phyloP scores from a whole-genome alignment of 2,888 invertebrate species.

The Julus scandinavius region DNA sequence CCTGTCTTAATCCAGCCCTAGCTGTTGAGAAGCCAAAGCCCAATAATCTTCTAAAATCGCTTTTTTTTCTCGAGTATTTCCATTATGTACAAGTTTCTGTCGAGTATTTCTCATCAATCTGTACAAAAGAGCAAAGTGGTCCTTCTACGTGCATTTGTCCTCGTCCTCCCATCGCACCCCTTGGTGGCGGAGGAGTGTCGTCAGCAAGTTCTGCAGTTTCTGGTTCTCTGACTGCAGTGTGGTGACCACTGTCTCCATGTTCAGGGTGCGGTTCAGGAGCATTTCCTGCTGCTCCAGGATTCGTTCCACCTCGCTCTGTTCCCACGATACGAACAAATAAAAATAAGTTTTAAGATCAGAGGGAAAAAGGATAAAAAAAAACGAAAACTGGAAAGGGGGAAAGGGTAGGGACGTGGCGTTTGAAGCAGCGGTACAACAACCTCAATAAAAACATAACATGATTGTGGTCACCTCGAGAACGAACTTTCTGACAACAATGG shows the following conservation, averaged over 20 bases:
- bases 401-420: not conserved
- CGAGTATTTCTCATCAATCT: too few species aligned
- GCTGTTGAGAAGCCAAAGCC: too few species aligned
- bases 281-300: constrained; percentile 54
- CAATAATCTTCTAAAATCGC: too few species aligned
- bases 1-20: too few species aligned
- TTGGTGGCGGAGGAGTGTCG: constrained; percentile 54
- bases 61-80: too few species aligned
- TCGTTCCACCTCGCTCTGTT: constrained; percentile 55
- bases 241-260: constrained; percentile 18
- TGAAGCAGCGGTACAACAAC: too few species aligned
- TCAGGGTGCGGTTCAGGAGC: constrained; percentile 12
- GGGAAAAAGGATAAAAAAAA: not conserved
- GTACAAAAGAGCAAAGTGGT: too few species aligned
- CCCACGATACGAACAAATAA: not conserved
- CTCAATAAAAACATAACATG: too few species aligned
- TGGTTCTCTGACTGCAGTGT: constrained; percentile 55
- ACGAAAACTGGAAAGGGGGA: not conserved
- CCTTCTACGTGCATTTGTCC: constrained; percentile 24
- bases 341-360: not conserved
- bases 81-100: too few species aligned
- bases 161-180: constrained; percentile 57
- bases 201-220: constrained; percentile 53
- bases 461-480: too few species aligned
- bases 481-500: too few species aligned